Evolutionary conservation across 2,888 invertebrate species (phyloP), one percentile per base, ranked within the genome.

Genomic region (Altica lythri): DNA sequence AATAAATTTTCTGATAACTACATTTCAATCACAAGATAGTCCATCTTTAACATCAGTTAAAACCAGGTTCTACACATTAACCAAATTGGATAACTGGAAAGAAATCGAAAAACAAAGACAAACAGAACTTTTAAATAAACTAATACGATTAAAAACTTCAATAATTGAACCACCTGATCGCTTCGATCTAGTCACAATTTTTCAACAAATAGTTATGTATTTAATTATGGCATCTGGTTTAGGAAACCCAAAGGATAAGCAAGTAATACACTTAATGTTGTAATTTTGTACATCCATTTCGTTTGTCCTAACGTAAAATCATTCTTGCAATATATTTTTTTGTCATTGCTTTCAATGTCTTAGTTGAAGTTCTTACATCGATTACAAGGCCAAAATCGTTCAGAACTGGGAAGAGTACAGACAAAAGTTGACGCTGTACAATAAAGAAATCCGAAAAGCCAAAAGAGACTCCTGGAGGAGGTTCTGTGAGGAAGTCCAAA

Each of bases 211-310:
- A 3, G 25, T 38, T 5, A 16, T 18, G 2, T 54, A 54, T 37
- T 30, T 35, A 9, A 37, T 44, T n/a, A 19, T 54, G 4, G 8
- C n/a, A 8, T 49, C 48, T 10, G 54, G 54, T 1, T 18, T 54
- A 6, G 54, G 54, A 12, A 9, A 54, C 25, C 54, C 54, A 16
- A 8, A 18, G 2, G 14, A 42, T 12, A 6, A 25, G n/a, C 2
- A 18, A 18, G 54, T 54, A 29, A 43, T 27, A 27, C 27, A 27
- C n/a, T 19, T 6, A 19, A 19, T 19, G 3, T 19, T 19, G 3
- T 6, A 19, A 5, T 19, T 3, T 19, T 19, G 34, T 50, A 30
- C 14, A n/a, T n/a, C n/a, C n/a, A n/a, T n/a, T n/a, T n/a, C n/a
- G n/a, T n/a, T n/a, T n/a, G n/a, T n/a, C n/a, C n/a, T n/a, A n/a